phyloP scores from a whole-genome alignment of 2,797 vertebrate species.

The Vespertilio murinus region DNA sequence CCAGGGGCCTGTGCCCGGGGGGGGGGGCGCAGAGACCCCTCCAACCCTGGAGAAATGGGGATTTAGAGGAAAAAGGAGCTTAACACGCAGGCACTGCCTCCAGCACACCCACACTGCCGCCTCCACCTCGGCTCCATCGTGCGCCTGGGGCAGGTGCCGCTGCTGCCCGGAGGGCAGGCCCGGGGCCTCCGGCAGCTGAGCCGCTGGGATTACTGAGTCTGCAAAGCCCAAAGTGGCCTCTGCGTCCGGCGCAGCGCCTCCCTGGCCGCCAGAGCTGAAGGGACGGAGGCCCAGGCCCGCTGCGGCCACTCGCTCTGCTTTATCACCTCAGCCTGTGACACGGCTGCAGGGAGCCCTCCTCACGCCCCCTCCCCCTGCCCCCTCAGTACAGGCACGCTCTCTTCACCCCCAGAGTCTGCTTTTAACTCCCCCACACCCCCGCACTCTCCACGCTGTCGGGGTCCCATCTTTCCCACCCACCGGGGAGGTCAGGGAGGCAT shows the following conservation, averaged over 20 bases:
- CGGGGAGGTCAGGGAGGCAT: background rate
- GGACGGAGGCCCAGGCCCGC: rapidly evolving
- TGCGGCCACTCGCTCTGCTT: background rate
- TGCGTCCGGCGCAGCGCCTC: rapidly evolving
- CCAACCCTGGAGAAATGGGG: background rate
- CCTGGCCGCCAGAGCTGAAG: background rate
- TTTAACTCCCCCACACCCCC: rapidly evolving
- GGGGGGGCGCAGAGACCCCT: background rate
- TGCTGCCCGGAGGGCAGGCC: background rate
- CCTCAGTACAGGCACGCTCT: background rate
- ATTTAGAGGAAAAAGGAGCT: background rate
- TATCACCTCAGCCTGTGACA: background rate
- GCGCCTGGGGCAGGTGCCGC: background rate
- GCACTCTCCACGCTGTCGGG: background rate
- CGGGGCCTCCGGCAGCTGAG: too few species aligned
- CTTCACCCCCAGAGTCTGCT: background rate
- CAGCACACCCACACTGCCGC: rapidly evolving
- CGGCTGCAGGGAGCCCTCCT: background rate
- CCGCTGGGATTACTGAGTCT: rapidly evolving
- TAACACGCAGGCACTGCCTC: rapidly evolving
- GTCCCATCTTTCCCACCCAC: background rate
- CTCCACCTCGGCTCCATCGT: rapidly evolving
- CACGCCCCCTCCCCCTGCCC: background rate
- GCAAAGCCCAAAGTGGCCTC: background rate
- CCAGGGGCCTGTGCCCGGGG: background rate